A percentile compares a stretch with the other conserved stretches of the same genome.
phyloP scores from a whole-genome alignment of 2,888 invertebrate species.

The Azorinus chamasolen region DNA sequence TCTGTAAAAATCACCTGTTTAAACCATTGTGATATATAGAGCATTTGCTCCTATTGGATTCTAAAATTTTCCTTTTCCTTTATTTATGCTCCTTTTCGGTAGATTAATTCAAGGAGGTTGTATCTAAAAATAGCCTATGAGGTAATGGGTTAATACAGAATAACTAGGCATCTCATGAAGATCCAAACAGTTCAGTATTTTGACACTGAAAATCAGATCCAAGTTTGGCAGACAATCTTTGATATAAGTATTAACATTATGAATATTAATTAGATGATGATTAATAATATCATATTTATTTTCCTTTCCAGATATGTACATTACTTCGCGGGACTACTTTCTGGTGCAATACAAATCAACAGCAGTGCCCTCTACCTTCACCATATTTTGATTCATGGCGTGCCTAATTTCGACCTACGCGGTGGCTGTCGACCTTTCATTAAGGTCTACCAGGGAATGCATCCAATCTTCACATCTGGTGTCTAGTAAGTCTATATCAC shows the following conservation, averaged over 20 bases:
- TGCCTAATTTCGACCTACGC: conserved; percentile 90
- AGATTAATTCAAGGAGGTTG: too few species aligned
- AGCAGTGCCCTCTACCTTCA: conserved; percentile 94
- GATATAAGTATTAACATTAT: neutral
- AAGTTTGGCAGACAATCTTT: neutral
- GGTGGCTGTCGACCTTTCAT: conserved; percentile 88
- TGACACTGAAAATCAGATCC: too few species aligned
- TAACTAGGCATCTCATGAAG: too few species aligned
- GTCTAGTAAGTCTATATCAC: conserved; percentile 90
- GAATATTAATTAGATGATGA: too few species aligned
- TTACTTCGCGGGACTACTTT: conserved; percentile 96
- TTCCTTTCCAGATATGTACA: conserved; percentile 92
- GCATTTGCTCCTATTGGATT: too few species aligned
- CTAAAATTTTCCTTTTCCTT: too few species aligned
- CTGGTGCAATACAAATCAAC: conserved; percentile 95
- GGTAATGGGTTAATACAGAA: too few species aligned
- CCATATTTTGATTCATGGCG: conserved; percentile 94
- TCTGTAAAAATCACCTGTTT: too few species aligned
- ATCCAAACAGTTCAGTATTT: too few species aligned
- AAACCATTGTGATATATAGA: too few species aligned
- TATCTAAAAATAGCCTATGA: too few species aligned
- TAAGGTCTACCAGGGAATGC: conserved; percentile 95
- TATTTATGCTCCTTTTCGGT: too few species aligned
- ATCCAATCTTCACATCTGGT: conserved; percentile 95
- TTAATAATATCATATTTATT: neutral